Percentiles rank a stretch among this genome's conserved stretches.
These are phyloP conservation scores for Andrena marginata DNA, from an alignment of 2,888 invertebrate genomes.

Conservation along the genomic window DNA sequence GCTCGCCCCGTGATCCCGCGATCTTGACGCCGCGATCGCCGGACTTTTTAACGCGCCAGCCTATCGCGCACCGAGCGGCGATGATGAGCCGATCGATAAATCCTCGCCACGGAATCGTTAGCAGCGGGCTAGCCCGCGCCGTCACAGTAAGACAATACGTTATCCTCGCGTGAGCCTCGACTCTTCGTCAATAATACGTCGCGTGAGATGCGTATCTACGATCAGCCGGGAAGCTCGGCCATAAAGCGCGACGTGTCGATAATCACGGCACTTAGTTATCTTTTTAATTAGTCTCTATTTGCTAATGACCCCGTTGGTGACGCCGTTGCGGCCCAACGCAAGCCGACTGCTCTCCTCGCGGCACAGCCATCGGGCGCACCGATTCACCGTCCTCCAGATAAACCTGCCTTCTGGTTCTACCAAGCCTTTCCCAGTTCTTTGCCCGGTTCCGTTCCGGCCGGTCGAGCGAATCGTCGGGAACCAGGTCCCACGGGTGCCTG, in stretches of 20 bases:
- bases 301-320: conserved; percentile 68
- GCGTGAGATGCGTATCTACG: conserved; percentile 64
- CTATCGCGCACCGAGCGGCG: conserved; percentile 31
- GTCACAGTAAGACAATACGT: conserved; percentile 56
- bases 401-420: not conserved
- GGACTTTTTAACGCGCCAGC: conserved; percentile 42
- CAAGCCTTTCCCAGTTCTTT: not conserved
- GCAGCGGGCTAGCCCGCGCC: conserved; percentile 37
- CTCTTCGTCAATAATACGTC: conserved; percentile 59
- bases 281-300: conserved; percentile 76
- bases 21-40: conserved; percentile 57
- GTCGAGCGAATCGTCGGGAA: not conserved
- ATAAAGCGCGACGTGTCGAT: conserved; percentile 65
- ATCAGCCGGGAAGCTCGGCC: conserved; percentile 51
- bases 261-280: conserved; percentile 61
- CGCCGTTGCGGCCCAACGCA: not conserved
- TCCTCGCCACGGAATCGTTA: conserved; percentile 61
- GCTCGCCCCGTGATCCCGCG: conserved; percentile 49
- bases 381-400: not conserved
- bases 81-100: conserved; percentile 68
- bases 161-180: conserved; percentile 65
- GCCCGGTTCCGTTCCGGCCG: not conserved
- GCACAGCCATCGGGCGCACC: conserved; percentile 66
- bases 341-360: not conserved
- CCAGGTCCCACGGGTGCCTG: conserved; percentile 3